Percentiles rank a stretch among this genome's conserved stretches.
Evolutionary conservation across 2,797 vertebrate genomes (phyloP).

Genomic region (Lagodon rhomboides): DNA sequence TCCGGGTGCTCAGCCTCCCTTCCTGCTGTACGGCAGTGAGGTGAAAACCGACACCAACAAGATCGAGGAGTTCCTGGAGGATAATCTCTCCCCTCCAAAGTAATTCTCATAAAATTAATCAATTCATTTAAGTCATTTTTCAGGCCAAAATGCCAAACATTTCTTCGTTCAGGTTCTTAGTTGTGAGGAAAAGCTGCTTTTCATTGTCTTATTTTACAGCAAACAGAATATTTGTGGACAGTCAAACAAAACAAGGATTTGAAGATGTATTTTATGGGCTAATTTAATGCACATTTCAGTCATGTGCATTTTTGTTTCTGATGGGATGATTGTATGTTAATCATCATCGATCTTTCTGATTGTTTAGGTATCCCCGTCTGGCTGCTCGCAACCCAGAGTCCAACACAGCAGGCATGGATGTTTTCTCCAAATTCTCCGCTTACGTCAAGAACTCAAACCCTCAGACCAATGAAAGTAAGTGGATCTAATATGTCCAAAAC

Average conservation of each 20-base stretch:
- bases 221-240: background rate
- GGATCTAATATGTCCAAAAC: background rate
- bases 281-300: background rate
- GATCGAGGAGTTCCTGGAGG: conserved; percentile 95
- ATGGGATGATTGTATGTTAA: background rate
- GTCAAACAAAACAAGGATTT: too few species aligned
- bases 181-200: background rate
- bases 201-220: background rate
- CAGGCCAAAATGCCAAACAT: background rate
- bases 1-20: conserved; percentile 93
- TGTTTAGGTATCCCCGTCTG: conserved; percentile 88
- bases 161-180: background rate
- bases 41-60: conserved; percentile 97
- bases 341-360: background rate
- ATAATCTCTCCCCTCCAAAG: conserved; percentile 91
- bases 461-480: conserved; percentile 89
- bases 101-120: conserved; percentile 64
- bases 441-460: conserved; percentile 95
- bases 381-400: conserved; percentile 92
- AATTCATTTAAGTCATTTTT: background rate
- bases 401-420: conserved; percentile 92
- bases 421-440: conserved; percentile 96
- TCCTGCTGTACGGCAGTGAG: conserved; percentile 89
- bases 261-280: too few species aligned
- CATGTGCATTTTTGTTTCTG: background rate